Evolutionary conservation across 2,797 vertebrate genomes (phyloP), one percentile per base, ranked within the genome.

Genomic region (Enteromius thamalakanensis): DNA sequence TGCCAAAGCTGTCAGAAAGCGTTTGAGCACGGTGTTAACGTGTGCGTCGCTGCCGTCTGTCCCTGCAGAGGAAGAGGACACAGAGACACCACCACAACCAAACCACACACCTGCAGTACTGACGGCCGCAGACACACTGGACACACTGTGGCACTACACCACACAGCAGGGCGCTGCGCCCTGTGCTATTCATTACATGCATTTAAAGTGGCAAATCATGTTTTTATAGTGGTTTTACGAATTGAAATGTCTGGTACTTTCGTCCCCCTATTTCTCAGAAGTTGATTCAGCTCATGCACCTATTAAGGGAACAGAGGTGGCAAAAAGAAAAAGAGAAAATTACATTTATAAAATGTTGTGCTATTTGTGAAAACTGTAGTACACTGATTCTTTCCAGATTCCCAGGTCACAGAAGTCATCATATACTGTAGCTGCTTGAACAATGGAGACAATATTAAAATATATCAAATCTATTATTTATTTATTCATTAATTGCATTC

Each of bases 11-110:
- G 92, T 94, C 91, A 93, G 93, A 91, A 93, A 93, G 91, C 92
- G 92, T 95, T 94, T 93, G 92, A 90, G 90, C 92, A 93, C 93
- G 93, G 93, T 92, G 94, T 93, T 95, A 95, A 96, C 90, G 93
- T 91, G 92, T 91, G 90, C 90, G 94, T 90, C 89, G 93, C 91
- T 93, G 62, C 94, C 93, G 94, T 95, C 93, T 94, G 91, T 93
- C 95, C 93, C 94, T 93, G 62, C 49, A 45, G 60, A 68, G 68
- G 78, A 75, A 76, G 49, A 85, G 76, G 85, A 84, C 78, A 72
- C 42, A 51, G 37, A 79, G 65, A 76, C 77, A 34, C 53, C 4
- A 23, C 62, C 79, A 76, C 58, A 76, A 29, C 65, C 69, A 84
- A 58, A 49, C 45, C 75, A 79, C 17, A 75, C 17, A 81, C 55